Evolutionary conservation across 2,888 invertebrate genomes (phyloP).

Genomic region (Xestoiulus laeticollis): DNA sequence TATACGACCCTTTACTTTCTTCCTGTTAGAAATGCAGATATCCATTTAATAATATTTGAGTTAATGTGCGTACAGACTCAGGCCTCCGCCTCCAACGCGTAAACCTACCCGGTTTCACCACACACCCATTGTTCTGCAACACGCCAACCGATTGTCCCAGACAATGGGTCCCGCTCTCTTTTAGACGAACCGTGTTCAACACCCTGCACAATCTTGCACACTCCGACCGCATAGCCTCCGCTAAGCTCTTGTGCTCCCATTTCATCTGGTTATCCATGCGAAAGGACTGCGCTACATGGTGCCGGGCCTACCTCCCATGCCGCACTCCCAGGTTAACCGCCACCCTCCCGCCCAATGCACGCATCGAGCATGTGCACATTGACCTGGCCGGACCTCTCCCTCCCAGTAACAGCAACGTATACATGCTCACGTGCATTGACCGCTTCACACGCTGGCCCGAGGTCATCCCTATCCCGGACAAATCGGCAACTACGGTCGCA

Average conservation of each 20-base stretch:
- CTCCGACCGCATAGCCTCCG: too few species aligned
- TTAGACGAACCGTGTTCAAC: too few species aligned
- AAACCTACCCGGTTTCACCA: too few species aligned
- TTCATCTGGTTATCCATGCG: slow-evolving; percentile 31
- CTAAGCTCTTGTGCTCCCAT: not conserved
- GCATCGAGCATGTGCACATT: slow-evolving; percentile 50
- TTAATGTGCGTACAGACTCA: too few species aligned
- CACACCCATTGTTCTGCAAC: too few species aligned
- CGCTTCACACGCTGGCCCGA: slow-evolving; percentile 57
- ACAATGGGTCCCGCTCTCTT: too few species aligned
- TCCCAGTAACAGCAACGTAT: not conserved
- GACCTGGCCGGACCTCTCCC: slow-evolving; percentile 49
- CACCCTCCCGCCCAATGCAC: not conserved
- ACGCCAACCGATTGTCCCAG: too few species aligned
- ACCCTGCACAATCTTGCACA: too few species aligned
- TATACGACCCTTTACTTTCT: too few species aligned
- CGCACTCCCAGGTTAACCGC: not conserved
- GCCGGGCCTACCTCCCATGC: not conserved
- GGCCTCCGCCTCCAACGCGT: too few species aligned
- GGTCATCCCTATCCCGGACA: slow-evolving; percentile 57
- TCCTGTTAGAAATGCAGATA: too few species aligned
- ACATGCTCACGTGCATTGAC: slow-evolving; percentile 47
- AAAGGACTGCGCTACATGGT: not conserved
- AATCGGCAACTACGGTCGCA: slow-evolving; percentile 55
- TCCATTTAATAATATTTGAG: too few species aligned